phyloP scores from a whole-genome alignment of 2,888 invertebrate genomes.

The Orthonychiurus folsomi region DNA sequence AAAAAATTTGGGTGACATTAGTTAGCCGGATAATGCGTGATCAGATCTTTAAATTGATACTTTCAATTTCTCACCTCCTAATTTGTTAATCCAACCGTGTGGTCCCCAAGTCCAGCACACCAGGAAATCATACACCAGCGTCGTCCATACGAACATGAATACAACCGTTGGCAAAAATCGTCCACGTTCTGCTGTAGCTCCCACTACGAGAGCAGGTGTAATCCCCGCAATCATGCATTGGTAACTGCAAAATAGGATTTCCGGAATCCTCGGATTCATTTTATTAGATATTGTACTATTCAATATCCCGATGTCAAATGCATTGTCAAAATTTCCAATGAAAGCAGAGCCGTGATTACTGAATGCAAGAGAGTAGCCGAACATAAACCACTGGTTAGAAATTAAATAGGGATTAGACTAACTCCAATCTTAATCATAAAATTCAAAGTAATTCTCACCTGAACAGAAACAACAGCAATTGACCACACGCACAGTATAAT shows the following conservation, averaged over 20 bases:
- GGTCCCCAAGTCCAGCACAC: slow-evolving; percentile 37
- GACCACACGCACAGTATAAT: slow-evolving; percentile 30
- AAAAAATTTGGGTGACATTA: too few relatives aligned
- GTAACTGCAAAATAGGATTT: slow-evolving; percentile 32
- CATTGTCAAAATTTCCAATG: slow-evolving; percentile 29
- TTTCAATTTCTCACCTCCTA: slow-evolving; percentile 27
- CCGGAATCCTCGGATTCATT: slow-evolving; percentile 21
- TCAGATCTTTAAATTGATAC: too few relatives aligned
- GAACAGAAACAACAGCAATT: slow-evolving; percentile 36
- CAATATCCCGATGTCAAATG: slow-evolving; percentile 18
- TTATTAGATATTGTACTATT: slow-evolving; percentile 9
- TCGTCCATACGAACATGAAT: slow-evolving; percentile 27
- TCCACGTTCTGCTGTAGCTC: slow-evolving; percentile 34
- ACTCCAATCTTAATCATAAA: neutral
- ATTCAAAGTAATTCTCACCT: slow-evolving; percentile 29
- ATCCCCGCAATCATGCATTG: slow-evolving; percentile 35
- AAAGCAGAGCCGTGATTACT: slow-evolving; percentile 21
- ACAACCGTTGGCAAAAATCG: slow-evolving; percentile 21
- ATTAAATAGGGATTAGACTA: neutral
- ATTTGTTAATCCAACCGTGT: slow-evolving; percentile 28
- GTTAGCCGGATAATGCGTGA: too few relatives aligned
- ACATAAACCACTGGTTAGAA: slow-evolving; percentile 29
- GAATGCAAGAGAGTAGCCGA: slow-evolving; percentile 33
- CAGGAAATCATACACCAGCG: slow-evolving; percentile 35
- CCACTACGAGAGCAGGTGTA: slow-evolving; percentile 30